phyloP scores from a whole-genome alignment of 2,797 vertebrate genomes.

The Carapus acus region DNA sequence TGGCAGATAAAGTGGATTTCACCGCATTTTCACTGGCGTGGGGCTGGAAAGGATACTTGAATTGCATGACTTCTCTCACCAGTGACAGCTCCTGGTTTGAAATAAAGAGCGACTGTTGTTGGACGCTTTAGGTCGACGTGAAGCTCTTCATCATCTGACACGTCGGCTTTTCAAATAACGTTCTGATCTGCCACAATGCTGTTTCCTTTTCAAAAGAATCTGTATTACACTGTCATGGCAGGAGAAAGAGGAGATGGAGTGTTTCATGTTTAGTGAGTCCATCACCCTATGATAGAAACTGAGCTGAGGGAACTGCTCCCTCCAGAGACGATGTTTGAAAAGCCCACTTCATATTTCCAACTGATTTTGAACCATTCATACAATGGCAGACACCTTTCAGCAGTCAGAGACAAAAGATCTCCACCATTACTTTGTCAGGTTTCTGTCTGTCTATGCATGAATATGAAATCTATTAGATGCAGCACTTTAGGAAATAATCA shows the following conservation, averaged over 20 bases:
- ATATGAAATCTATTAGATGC: too few relatives aligned
- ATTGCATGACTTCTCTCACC: conserved; percentile 9
- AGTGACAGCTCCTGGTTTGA: conserved; percentile 11
- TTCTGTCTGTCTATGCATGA: too few relatives aligned
- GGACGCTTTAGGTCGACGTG: background rate
- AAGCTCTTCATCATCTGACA: background rate
- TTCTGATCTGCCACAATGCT: background rate
- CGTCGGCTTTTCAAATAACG: background rate
- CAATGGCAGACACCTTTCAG: too few relatives aligned
- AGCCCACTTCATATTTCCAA: too few relatives aligned
- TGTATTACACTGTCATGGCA: conserved; percentile 6
- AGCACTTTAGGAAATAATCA: conserved; percentile 4
- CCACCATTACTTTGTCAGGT: too few relatives aligned
- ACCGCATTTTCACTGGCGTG: conserved; percentile 17
- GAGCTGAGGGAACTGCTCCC: too few relatives aligned
- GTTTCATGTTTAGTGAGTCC: conserved; percentile 23
- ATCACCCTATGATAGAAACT: too few relatives aligned
- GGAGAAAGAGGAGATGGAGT: background rate
- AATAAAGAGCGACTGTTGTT: background rate
- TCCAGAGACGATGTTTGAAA: too few relatives aligned
- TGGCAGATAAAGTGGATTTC: conserved; percentile 35
- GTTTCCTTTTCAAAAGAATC: conserved; percentile 12
- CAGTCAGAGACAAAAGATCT: too few relatives aligned
- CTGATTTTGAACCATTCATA: too few relatives aligned
- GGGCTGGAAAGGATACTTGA: conserved; percentile 7